Evolutionary conservation across 2,113 vertebrate species (phyloP).

Genomic region (Myodes glareolus): DNA sequence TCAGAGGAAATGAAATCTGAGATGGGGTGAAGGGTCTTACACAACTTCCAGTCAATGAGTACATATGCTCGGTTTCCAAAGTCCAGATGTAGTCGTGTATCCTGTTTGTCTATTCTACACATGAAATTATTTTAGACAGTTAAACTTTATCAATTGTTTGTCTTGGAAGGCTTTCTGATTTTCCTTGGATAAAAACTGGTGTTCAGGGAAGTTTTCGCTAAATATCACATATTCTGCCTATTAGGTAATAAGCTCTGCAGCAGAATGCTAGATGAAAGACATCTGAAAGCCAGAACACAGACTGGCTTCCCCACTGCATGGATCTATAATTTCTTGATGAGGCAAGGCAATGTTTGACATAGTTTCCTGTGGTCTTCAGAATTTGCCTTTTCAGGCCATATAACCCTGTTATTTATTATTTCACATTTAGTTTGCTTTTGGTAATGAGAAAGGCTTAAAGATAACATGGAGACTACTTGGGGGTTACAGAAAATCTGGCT

Average conservation of each 20-base stretch:
- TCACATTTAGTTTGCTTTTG: conserved; percentile 58
- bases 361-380: conserved; percentile 59
- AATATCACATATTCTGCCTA: conserved; percentile 78
- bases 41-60: conserved; percentile 23
- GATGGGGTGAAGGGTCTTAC: conserved; percentile 6
- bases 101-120: conserved; percentile 59
- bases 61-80: conserved; percentile 33
- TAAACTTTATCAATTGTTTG: conserved; percentile 72
- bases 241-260: conserved; percentile 76
- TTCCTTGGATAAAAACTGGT: conserved; percentile 75
- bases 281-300: conserved; percentile 47
- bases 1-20: conserved; percentile 52
- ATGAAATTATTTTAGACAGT: conserved; percentile 74
- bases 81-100: conserved; percentile 53
- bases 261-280: conserved; percentile 71
- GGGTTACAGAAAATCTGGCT: conserved; percentile 61
- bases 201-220: conserved; percentile 77
- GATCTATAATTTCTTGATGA: conserved; percentile 72
- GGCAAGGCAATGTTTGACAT: conserved; percentile 61
- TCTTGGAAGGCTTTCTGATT: conserved; percentile 78
- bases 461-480: conserved; percentile 70
- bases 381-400: conserved; percentile 66
- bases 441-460: conserved; percentile 71
- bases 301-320: conserved; percentile 49
- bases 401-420: conserved; percentile 73